Base-by-base conservation (phyloP, 2,113 vertebrate species). In the Tragelaphus buxtoni region DNA sequence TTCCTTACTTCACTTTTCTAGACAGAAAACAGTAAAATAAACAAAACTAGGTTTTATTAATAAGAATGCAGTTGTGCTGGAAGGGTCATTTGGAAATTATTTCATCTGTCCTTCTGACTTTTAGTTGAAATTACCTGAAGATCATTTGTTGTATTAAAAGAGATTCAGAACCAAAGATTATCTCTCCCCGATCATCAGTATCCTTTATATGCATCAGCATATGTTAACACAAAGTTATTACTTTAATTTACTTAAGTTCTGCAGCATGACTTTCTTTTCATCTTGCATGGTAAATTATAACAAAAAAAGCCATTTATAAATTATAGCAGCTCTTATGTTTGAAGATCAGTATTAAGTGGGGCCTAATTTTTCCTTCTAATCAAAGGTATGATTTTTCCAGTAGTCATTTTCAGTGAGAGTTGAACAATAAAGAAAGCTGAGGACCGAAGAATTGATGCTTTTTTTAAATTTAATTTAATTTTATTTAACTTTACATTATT, bases 201-300 rank as follows among this genome's bases (percentile, higher is more conserved):
- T 76, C 51, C 63, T 63, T 84, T 80, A 77, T 47, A n/a, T 90
- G n/a, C 28, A 84, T 81, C 17, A 95, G 42, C 72, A 63, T 86
- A 90, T 96, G 93, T 81, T 97, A 95, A 88, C 42, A 76, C 30
- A 86, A 83, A 93, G 24, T 94, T 97, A 94, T 95, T 95, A 90
- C 80, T 93, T 91, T 89, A 95, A 95, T 97, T 96, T 97, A 74
- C 80, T 77, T 63, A 84, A 95, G 45, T 94, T 45, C 7, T 58
- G 1, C 12, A 81, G 35, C 32, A 20, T 94, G 63, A 55, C 20
- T 79, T 91, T 79, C 72, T 53, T 65, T 74, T 95, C 56, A 72
- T 86, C 92, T 94, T 87, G 42, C 16, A 77, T 86, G 16, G n/a
- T 96, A 80, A 88, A 30, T 35, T 30, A 74, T 81, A 81, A 85